Base-by-base conservation (phyloP, 2,113 vertebrate species). In the Albula glossodonta region DNA sequence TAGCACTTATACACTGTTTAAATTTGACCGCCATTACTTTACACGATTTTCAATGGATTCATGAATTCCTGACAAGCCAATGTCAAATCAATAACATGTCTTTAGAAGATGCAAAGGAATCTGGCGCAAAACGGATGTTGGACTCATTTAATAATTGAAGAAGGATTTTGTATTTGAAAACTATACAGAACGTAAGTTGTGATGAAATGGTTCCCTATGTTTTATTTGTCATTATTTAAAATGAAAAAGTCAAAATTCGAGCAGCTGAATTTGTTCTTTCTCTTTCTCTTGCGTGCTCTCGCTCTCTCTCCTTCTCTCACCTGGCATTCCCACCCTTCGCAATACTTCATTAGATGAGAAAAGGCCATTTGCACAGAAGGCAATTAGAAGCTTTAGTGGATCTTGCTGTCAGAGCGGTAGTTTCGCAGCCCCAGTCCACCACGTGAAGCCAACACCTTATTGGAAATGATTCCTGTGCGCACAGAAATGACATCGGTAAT, bases 341-440 rank as follows among this genome's bases (percentile, higher is more conserved):
- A 66, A 66, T 41, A 41, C 93, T 96, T 95, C 93, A 95, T 96
- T 95, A 95, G 95, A 92, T 93, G 93, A 93, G 92, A 93, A 93
- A 94, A 94, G 92, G 94, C 93, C 93, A 95, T 96, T 97, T 97
- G 97, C 97, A 99, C 98, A 99, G 98, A 99, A 97, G 98, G 97
- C 97, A 99, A 99, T 99, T 99, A 99, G 99, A 99, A 97, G 97
- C 97, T 97, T 98, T 99, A 97, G 96, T 98, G 97, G 96, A 97
- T 99, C 96, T 96, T 96, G 96, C 96, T 96, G 97, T 96, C 97
- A 97, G 96, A 97, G 94, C 96, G 97, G 97, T 96, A 97, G 96
- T 99, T 99, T 97, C 96, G 96, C 96, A 94, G 96, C 95, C 96
- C 94, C 96, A 96, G 94, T 96, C 96, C 97, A 95, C 96, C 97